Evolutionary conservation across 2,888 invertebrate genomes (phyloP).

Genomic region (Ecliptopera silaceata): DNA sequence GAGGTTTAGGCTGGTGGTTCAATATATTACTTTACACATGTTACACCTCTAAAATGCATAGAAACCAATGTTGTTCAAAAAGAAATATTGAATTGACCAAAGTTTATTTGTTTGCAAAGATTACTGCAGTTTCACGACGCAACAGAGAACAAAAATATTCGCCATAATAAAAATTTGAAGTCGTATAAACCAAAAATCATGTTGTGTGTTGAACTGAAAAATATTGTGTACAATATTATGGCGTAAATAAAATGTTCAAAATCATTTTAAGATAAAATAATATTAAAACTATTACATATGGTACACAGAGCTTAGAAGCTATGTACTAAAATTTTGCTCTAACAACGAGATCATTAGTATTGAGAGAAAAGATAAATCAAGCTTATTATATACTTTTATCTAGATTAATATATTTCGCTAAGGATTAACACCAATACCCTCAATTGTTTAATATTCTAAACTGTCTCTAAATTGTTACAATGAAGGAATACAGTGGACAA

Average conservation of each 20-base stretch:
- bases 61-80: too few relatives aligned
- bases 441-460: conserved; percentile 4
- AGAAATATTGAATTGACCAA: background rate
- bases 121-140: conserved; percentile 21
- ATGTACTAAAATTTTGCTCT: background rate
- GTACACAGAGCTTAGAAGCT: conserved; percentile 16
- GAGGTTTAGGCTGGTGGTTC: too few relatives aligned
- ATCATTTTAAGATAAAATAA: conserved; percentile 21
- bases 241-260: conserved; percentile 30
- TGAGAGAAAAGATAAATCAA: conserved; percentile 22
- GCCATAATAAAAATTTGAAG: background rate
- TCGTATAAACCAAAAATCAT: background rate
- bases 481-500: conserved; percentile 42
- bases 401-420: conserved; percentile 35
- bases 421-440: conserved; percentile 4
- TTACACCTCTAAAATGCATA: too few relatives aligned
- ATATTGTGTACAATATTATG: conserved; percentile 4
- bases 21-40: too few relatives aligned
- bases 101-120: background rate
- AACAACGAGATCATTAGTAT: conserved; percentile 5
- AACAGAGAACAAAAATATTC: background rate
- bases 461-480: conserved; percentile 3
- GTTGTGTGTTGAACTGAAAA: background rate
- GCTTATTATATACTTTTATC: conserved; percentile 26
- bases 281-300: conserved; percentile 21